These are phyloP conservation scores for Synodontis membranacea DNA, from an alignment of 2,113 vertebrate species.

Conservation along the genomic window DNA sequence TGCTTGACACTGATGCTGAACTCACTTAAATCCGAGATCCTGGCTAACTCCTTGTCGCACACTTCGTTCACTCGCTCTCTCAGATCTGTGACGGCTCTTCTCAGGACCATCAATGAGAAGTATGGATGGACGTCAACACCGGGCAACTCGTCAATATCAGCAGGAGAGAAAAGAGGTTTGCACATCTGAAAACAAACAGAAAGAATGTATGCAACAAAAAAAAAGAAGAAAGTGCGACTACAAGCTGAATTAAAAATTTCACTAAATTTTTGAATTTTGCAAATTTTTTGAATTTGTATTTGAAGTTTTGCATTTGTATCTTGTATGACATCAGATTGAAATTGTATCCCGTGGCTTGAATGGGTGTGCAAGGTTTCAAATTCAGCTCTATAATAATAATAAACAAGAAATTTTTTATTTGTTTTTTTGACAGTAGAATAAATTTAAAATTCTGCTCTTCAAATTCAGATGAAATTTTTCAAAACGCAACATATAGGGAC, in stretches of 20 bases:
- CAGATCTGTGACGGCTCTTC: slow-evolving; percentile 62
- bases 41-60: slow-evolving; percentile 61
- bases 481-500: not conserved
- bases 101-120: slow-evolving; percentile 66
- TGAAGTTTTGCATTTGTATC: not conserved
- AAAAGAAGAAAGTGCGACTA: not conserved
- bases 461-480: not conserved
- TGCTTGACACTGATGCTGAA: not conserved
- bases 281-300: not conserved
- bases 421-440: not conserved
- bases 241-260: not conserved
- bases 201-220: not conserved
- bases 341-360: not conserved
- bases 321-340: not conserved
- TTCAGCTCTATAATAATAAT: not conserved
- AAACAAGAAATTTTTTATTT: not conserved
- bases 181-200: slow-evolving; percentile 57
- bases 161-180: slow-evolving; percentile 61
- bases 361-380: not conserved
- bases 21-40: slow-evolving; percentile 67
- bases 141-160: slow-evolving; percentile 59
- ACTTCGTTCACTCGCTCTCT: slow-evolving; percentile 59
- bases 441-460: not conserved
- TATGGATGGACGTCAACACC: slow-evolving; percentile 65
- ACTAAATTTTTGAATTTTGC: not conserved